Evolutionary conservation across 53 echinoderm and acorn worm genomes (phyloP), one percentile per base, ranked within the genome.

Genomic region (Zoroaster sp.): DNA sequence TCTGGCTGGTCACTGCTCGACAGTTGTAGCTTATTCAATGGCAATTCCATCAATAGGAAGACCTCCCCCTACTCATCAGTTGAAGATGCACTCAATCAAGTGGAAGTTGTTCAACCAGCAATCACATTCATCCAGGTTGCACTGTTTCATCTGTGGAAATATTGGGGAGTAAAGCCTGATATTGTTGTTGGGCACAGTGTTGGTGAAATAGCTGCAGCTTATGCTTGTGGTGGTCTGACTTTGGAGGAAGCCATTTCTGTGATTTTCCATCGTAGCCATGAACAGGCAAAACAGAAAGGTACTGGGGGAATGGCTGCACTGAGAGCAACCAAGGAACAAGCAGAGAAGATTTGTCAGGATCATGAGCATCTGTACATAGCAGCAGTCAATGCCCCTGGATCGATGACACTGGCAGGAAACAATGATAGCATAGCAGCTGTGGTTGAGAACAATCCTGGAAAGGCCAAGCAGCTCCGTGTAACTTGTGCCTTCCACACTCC

Each of bases 401-500:
- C 94, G 0, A 83, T 95, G 45, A 92, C 97, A 31, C 90, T 97
- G 20, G 97, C 95, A 49, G 97, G 97, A 6, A 86, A 88, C 55
- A 90, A 52, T 4, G 91, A 95, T 39, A 89, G 83, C 66, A 92
- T 97, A 40, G 90, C 88, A 35, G 80, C 83, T 77, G 90, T 97
- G 36, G 95, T 89, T 33, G 85, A 89, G 14, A 94, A 95, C 55
- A 95, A 93, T 74, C 92, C 94, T 32, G 92, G 91, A 25, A 93
- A 96, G 33, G 97, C 97, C 76, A 97, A 92, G 69, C 94, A 97
- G 75, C 80, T 97, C 33, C 77, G 97, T 7, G 97, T 97, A 12
- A 92, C 90, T 38, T 95, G 97, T 82, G 95, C 97, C 41, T 97
- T 95, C 88, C 97, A 97, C 75, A 97, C 97, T 52, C 94, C 97